phyloP scores from a whole-genome alignment of 1,140 invertebrate species.

The Bombus waltoni region DNA sequence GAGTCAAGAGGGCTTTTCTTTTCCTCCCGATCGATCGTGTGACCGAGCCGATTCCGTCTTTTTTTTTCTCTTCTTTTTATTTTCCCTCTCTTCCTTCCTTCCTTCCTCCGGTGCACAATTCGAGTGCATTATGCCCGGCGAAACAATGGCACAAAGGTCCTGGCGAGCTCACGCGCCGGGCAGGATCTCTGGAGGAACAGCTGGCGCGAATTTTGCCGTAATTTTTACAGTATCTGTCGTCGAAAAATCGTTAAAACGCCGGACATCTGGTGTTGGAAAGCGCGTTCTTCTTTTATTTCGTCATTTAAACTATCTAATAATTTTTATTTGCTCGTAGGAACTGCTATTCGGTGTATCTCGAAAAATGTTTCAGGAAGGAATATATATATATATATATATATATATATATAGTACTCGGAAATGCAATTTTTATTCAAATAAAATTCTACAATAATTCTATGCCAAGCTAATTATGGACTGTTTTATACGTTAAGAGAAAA shows the following conservation, averaged over 20 bases:
- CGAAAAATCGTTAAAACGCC: conserved; percentile 30
- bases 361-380: not conserved
- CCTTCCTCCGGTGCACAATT: conserved; percentile 45
- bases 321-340: not conserved
- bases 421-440: not conserved
- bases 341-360: not conserved
- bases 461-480: not conserved
- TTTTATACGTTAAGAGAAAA: not conserved
- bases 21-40: conserved; percentile 69
- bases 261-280: not conserved
- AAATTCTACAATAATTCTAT: not conserved
- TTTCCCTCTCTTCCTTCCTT: conserved; percentile 4
- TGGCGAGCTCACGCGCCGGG: conserved; percentile 44
- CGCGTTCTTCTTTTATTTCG: not conserved
- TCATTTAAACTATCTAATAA: not conserved
- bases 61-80: conserved; percentile 43
- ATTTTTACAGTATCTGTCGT: conserved; percentile 55
- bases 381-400: no score
- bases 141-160: conserved; percentile 60
- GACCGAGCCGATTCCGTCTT: conserved; percentile 52
- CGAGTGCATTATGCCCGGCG: conserved; percentile 62
- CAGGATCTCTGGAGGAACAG: conserved; percentile 47
- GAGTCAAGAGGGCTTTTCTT: conserved; percentile 65
- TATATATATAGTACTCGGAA: no score
- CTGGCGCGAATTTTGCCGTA: conserved; percentile 47